Evolutionary conservation across 2,888 invertebrate species (phyloP).

Genomic region (Stegana nigrithorax): DNA sequence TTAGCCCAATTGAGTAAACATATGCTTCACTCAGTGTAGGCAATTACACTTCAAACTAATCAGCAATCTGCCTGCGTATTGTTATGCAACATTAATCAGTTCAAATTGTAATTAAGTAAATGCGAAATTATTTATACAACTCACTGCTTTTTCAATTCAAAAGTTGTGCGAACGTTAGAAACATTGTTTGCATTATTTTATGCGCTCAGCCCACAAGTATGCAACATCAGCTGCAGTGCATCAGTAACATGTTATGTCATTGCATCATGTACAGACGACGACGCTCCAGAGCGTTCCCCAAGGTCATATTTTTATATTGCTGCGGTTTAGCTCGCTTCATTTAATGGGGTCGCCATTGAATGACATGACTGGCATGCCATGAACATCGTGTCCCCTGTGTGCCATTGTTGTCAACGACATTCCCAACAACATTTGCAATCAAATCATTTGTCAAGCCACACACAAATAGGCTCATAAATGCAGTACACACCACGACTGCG

Average conservation of each 20-base stretch:
- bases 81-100: too few relatives aligned
- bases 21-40: too few relatives aligned
- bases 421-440: slow-evolving; percentile 54
- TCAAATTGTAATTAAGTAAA: too few relatives aligned
- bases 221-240: neutral
- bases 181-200: too few relatives aligned
- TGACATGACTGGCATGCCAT: neutral
- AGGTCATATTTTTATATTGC: slow-evolving; percentile 37
- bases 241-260: neutral
- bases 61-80: too few relatives aligned
- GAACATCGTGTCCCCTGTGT: slow-evolving; percentile 34
- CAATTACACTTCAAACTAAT: too few relatives aligned
- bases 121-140: too few relatives aligned
- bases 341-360: slow-evolving; percentile 13
- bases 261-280: neutral
- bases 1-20: too few relatives aligned
- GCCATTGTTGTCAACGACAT: slow-evolving; percentile 48
- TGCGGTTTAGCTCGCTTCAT: slow-evolving; percentile 24
- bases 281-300: slow-evolving; percentile 33
- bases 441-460: slow-evolving; percentile 46
- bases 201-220: neutral
- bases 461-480: slow-evolving; percentile 17
- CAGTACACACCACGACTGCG: too few relatives aligned
- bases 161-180: too few relatives aligned
- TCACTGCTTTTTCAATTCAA: too few relatives aligned